These are phyloP conservation scores for Coryphaenoides rupestris DNA, from an alignment of 2,113 vertebrate species.

Conservation along the genomic window DNA sequence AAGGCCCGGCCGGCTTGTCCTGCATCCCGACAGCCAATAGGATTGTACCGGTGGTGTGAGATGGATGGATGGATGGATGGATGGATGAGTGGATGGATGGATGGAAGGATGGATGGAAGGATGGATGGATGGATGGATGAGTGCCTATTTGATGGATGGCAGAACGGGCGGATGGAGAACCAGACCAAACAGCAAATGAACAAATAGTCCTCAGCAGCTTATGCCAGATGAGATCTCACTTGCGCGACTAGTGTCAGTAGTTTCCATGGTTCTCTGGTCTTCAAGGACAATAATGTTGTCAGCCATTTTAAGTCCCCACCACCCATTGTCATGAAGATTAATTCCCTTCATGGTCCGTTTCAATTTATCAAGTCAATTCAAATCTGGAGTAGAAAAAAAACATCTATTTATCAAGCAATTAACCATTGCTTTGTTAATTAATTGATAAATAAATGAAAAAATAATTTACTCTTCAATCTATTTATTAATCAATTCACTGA, in stretches of 20 bases:
- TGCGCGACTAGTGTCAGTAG: slow-evolving; percentile 34
- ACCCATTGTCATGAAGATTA: no score
- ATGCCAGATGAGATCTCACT: slow-evolving; percentile 34
- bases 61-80: slow-evolving; percentile 21
- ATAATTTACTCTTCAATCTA: slow-evolving; percentile 19
- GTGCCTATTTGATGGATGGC: slow-evolving; percentile 44
- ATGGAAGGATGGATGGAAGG: slow-evolving; percentile 25
- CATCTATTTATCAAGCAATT: no score
- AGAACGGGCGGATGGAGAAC: slow-evolving; percentile 47
- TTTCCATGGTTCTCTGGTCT: slow-evolving; percentile 33
- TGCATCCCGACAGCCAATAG: neutral
- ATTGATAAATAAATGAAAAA: neutral
- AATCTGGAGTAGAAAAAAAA: no score
- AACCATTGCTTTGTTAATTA: no score
- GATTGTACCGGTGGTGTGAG: neutral
- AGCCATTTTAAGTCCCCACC: slow-evolving; percentile 19
- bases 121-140: slow-evolving; percentile 56
- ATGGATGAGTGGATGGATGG: slow-evolving; percentile 10
- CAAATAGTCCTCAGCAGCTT: slow-evolving; percentile 56
- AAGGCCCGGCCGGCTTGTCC: neutral
- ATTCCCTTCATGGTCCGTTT: no score
- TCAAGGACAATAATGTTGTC: slow-evolving; percentile 44
- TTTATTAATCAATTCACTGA: neutral
- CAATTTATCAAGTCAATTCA: no score
- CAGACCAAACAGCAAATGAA: slow-evolving; percentile 52